Conservation (phyloP, 1,140 invertebrate genomes). For the Palaemon carinicauda region DNA sequence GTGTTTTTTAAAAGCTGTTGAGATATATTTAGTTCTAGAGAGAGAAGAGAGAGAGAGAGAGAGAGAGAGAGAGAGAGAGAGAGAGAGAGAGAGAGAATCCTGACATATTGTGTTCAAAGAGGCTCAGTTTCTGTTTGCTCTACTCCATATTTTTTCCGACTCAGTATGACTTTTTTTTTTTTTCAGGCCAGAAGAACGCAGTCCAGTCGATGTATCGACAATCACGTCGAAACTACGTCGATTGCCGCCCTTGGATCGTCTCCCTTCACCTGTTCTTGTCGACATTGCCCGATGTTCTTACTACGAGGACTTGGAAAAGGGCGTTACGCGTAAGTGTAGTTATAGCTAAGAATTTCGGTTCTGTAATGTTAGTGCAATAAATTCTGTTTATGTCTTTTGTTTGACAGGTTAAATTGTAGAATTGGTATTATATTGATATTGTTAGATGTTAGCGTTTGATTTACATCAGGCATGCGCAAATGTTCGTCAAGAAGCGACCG, state of each 20-base stretch:
- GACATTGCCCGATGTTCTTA: conserved; percentile 37
- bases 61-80: not conserved
- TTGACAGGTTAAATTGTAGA: too few relatives aligned
- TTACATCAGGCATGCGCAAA: too few relatives aligned
- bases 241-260: conserved; percentile 7
- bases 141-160: not conserved
- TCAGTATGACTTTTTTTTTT: not conserved
- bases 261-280: conserved; percentile 22
- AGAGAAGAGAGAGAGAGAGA: not conserved
- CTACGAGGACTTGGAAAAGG: conserved; percentile 42
- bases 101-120: too few relatives aligned
- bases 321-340: conserved; percentile 31
- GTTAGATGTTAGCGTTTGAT: too few relatives aligned
- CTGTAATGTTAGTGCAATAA: too few relatives aligned
- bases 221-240: conserved; percentile 10
- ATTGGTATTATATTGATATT: too few relatives aligned
- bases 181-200: conserved; percentile 37
- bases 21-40: too few relatives aligned
- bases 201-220: conserved; percentile 11
- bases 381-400: too few relatives aligned
- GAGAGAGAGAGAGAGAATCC: not conserved
- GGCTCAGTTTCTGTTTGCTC: not conserved
- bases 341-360: not conserved
- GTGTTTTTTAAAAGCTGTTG: too few relatives aligned
- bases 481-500: too few relatives aligned